Evolutionary conservation across 2,888 invertebrate species (phyloP).

Genomic region (Argyresthia albistria): DNA sequence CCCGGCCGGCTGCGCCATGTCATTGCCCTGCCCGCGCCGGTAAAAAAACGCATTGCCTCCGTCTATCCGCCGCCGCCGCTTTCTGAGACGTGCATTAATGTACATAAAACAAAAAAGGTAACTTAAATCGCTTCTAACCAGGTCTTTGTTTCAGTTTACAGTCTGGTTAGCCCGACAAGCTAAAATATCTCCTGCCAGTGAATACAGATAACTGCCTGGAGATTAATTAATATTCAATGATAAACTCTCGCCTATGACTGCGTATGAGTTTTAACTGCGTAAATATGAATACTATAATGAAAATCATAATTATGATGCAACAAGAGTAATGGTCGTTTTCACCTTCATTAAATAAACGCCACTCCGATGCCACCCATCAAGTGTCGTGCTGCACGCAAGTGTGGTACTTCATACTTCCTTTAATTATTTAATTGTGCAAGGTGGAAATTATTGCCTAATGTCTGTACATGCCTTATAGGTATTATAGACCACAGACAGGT

Average conservation of each 20-base stretch:
- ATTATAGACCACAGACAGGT: constrained; percentile 40
- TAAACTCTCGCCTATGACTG: constrained; percentile 2
- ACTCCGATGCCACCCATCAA: constrained; percentile 30
- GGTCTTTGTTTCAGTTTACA: not conserved
- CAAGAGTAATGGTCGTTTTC: not conserved
- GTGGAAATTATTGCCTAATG: constrained; percentile 51
- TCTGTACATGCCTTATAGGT: constrained; percentile 43
- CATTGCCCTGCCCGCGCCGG: constrained; percentile 65
- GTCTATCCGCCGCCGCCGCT: constrained; percentile 41
- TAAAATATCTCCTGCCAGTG: too few species aligned
- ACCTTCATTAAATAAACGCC: constrained; percentile 5
- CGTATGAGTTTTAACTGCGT: too few species aligned
- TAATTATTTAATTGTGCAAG: constrained; percentile 55
- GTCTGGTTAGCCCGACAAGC: too few species aligned
- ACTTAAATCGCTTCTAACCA: not conserved
- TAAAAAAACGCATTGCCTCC: constrained; percentile 65
- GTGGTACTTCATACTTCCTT: constrained; percentile 35
- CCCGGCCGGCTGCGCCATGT: constrained; percentile 30
- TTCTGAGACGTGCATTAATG: constrained; percentile 32
- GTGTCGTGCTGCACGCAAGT: constrained; percentile 50
- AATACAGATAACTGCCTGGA: not conserved
- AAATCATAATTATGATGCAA: not conserved
- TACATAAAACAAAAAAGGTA: constrained; percentile 19
- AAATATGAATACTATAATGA: too few species aligned
- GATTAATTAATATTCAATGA: constrained; percentile 7